Evolutionary conservation across 1,140 invertebrate species (phyloP).

Genomic region (Amphibalanus amphitrite): DNA sequence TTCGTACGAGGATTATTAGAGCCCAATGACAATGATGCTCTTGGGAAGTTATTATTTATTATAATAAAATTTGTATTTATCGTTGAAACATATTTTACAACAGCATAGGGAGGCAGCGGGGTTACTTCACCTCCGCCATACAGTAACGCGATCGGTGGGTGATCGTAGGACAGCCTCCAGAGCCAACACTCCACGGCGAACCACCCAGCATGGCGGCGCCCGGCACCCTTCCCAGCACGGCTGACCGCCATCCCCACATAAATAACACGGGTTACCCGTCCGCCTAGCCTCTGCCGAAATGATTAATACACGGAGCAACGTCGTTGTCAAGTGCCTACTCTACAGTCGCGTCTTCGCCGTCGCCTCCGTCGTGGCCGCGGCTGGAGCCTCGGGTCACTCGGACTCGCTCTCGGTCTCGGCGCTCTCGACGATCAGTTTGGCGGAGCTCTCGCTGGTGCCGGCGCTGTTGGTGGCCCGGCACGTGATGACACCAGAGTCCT

Average conservation of each 20-base stretch:
- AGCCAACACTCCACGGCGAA: neutral
- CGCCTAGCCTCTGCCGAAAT: neutral
- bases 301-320: neutral
- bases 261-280: neutral
- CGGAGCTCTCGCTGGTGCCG: slow-evolving; percentile 78
- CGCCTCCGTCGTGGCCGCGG: neutral
- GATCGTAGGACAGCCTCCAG: neutral
- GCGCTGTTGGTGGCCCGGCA: slow-evolving; percentile 75
- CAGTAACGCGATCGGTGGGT: neutral
- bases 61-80: neutral
- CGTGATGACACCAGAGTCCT: slow-evolving; percentile 81
- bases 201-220: neutral
- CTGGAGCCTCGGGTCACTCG: neutral
- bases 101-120: neutral
- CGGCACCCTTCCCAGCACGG: neutral
- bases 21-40: no score
- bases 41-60: no score
- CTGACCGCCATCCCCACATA: no score
- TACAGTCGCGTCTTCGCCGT: neutral
- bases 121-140: neutral
- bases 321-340: no score
- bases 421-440: slow-evolving; percentile 59
- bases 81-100: neutral
- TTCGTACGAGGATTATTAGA: no score
- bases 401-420: neutral